Conservation (phyloP, 2,113 vertebrate species). For the Paradoxurus hermaphroditus region DNA sequence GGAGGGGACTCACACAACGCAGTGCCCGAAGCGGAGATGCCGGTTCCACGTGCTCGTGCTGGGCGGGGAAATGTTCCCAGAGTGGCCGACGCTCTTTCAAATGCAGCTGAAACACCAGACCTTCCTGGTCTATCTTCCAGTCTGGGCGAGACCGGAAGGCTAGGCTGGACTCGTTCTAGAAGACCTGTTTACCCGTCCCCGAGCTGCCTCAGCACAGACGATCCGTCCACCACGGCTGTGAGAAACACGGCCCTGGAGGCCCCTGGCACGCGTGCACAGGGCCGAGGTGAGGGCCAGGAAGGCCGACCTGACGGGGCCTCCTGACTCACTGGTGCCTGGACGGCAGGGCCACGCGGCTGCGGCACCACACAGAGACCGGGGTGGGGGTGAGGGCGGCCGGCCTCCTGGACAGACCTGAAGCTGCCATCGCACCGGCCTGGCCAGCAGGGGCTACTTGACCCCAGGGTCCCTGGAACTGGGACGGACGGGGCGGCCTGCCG, state of each 20-base stretch:
- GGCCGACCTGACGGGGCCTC: rapidly evolving
- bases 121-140: too few relatives aligned
- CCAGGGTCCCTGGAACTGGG: too few relatives aligned
- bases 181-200: too few relatives aligned
- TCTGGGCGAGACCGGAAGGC: background rate
- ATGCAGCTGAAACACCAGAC: background rate
- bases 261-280: rapidly evolving
- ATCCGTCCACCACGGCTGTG: background rate
- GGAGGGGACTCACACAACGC: rapidly evolving
- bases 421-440: rapidly evolving
- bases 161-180: too few relatives aligned
- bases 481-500: rapidly evolving
- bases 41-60: background rate
- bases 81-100: background rate
- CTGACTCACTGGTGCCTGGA: too few relatives aligned
- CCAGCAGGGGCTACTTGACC: rapidly evolving
- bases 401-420: background rate
- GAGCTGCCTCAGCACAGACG: rapidly evolving
- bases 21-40: background rate
- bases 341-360: background rate
- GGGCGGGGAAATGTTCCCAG: rapidly evolving
- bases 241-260: rapidly evolving
- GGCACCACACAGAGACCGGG: rapidly evolving
- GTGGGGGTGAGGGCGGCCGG: rapidly evolving
- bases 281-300: background rate